Evolutionary conservation across 2,797 vertebrate genomes (phyloP), one percentile per base, ranked within the genome.

Genomic region (Bovichtus variegatus): DNA sequence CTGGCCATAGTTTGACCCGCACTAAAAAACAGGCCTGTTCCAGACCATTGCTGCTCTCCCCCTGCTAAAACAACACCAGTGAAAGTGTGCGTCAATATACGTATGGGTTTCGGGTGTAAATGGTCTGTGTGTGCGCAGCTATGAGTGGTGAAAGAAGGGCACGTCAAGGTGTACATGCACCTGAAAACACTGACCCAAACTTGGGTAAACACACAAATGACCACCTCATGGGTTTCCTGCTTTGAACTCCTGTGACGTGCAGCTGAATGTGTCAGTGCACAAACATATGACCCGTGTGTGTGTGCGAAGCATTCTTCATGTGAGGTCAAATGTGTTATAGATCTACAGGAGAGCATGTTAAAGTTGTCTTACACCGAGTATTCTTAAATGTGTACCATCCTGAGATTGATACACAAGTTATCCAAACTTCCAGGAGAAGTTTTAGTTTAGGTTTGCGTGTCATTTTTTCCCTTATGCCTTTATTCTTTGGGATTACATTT

Each of bases 1-100:
- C 94, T 97, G 96, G 95, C 97, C 97, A 96, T 92, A 89, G 92
- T 92, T 93, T 98, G 98, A 98, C 97, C 98, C 90, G 93, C 85
- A 92, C 90, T 94, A 95, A 96, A 97, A 97, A 96, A 96, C 86
- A 93, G 94, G 89, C 87, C 82, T 86, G 96, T 96, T 96, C 97
- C 93, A 97, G 94, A 95, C 95, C 94, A 96, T 96, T 98, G 95
- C 96, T 94, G 95, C 90, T 91, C 92, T 87, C 89, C 93, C 89
- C 85, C 88, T 74, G 81, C 90, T 92, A 94, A 93, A 95, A 94
- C 90, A 95, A 95, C 91, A 94, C 62, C 43, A 53, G 77, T 51
- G 83, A 81, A 87, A 89, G 86, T 89, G 89, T 89, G 88, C 18
- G 80, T 81, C 85, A 83, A 76, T 84, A 72, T 19, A 65, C 53